Percentiles rank a stretch among this genome's conserved stretches.
phyloP scores from a whole-genome alignment of 2,113 vertebrate genomes.

The Corapipo altera region DNA sequence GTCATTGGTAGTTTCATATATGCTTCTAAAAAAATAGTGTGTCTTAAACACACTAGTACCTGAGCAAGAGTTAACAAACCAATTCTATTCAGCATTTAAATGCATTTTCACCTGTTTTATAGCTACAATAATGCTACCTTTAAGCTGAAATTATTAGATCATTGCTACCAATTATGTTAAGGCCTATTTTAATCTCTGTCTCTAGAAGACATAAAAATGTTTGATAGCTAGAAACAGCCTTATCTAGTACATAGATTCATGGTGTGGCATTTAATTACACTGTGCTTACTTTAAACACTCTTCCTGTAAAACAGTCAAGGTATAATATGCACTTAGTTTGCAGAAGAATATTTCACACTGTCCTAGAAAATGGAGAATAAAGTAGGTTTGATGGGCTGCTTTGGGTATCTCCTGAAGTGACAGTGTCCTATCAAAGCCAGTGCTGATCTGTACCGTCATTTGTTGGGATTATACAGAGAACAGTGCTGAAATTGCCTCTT shows the following conservation, averaged over 20 bases:
- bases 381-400: not conserved
- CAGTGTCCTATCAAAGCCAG: not conserved
- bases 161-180: conserved; percentile 40
- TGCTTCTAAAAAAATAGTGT: fast-evolving
- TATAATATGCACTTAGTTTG: not conserved
- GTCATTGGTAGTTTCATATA: not conserved
- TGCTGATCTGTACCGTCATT: not conserved
- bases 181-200: conserved; percentile 32
- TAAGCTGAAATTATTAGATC: conserved; percentile 35
- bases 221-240: conserved; percentile 32
- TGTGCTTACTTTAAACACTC: conserved; percentile 1
- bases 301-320: conserved; percentile 3
- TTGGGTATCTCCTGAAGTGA: not conserved
- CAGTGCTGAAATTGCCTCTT: not conserved
- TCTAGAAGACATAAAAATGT: conserved; percentile 40
- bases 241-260: conserved; percentile 10
- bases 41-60: not conserved
- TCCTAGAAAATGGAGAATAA: not conserved
- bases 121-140: conserved; percentile 3
- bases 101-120: not conserved
- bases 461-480: not conserved
- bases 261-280: conserved; percentile 20
- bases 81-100: conserved; percentile 9
- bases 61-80: conserved; percentile 5
- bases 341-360: not conserved